These are phyloP conservation scores for Petaurus breviceps DNA, from an alignment of 2,113 vertebrate genomes.

Conservation along the genomic window DNA sequence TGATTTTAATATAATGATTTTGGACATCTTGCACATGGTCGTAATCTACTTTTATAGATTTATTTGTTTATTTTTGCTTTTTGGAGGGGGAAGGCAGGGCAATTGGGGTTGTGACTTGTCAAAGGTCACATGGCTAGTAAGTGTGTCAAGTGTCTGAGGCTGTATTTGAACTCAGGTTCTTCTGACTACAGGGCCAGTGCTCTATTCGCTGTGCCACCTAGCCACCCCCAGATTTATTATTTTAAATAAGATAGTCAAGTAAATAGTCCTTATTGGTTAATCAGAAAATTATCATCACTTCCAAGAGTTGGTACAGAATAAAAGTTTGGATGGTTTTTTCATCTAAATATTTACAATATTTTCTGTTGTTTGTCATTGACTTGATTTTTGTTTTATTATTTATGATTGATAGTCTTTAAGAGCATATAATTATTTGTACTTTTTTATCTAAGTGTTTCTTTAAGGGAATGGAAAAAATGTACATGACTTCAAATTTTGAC, in stretches of 20 bases:
- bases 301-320: background rate
- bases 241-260: background rate
- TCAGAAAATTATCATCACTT: background rate
- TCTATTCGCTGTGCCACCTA: no score
- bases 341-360: background rate
- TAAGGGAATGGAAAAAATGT: background rate
- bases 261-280: conserved; percentile 3
- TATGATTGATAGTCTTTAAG: background rate
- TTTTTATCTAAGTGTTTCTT: background rate
- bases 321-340: conserved; percentile 1
- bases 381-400: background rate
- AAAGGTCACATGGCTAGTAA: no score
- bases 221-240: background rate
- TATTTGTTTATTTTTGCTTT: no score
- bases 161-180: no score
- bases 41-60: background rate
- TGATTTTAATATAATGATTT: background rate
- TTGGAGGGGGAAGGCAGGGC: no score
- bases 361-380: background rate
- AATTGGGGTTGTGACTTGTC: no score
- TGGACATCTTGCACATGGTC: background rate
- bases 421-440: background rate
- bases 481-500: background rate
- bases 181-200: no score
- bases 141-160: no score